Evolutionary conservation across 2,888 invertebrate genomes (phyloP).

Genomic region (Eretmocerus hayati): DNA sequence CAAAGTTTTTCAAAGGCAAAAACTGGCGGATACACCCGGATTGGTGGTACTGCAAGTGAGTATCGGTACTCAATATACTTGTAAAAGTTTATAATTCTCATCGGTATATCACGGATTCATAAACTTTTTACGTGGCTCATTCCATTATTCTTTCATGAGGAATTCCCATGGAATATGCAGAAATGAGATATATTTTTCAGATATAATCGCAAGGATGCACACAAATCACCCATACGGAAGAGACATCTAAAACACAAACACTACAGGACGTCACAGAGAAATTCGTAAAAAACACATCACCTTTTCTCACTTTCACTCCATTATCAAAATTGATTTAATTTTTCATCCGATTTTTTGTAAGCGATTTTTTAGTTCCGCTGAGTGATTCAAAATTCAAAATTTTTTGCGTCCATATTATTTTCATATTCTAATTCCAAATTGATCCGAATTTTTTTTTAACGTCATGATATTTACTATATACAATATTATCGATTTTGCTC

Average conservation of each 20-base stretch:
- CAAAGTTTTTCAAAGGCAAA: conserved; percentile 65
- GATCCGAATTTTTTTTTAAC: too few species aligned
- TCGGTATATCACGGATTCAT: too few species aligned
- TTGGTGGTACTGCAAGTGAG: conserved; percentile 55
- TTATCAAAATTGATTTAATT: neutral
- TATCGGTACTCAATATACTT: too few species aligned
- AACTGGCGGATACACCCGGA: conserved; percentile 85
- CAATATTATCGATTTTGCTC: too few species aligned
- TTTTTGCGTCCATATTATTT: neutral
- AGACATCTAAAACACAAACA: conserved; percentile 23
- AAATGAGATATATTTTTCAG: conserved; percentile 16
- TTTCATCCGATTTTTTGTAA: conserved; percentile 1
- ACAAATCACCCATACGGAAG: conserved; percentile 18
- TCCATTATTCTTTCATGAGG: neutral
- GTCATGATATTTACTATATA: too few species aligned
- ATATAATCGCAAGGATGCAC: conserved; percentile 18
- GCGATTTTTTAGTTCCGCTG: neutral
- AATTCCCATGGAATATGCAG: neutral
- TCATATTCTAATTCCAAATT: too few species aligned
- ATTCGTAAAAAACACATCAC: conserved; percentile 17
- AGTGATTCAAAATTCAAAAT: neutral
- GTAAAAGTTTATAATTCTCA: too few species aligned
- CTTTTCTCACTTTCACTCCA: neutral
- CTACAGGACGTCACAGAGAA: conserved; percentile 20
- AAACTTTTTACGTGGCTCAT: too few species aligned